phyloP scores from a whole-genome alignment of 2,797 vertebrate species.

The Phoebastria nigripes region DNA sequence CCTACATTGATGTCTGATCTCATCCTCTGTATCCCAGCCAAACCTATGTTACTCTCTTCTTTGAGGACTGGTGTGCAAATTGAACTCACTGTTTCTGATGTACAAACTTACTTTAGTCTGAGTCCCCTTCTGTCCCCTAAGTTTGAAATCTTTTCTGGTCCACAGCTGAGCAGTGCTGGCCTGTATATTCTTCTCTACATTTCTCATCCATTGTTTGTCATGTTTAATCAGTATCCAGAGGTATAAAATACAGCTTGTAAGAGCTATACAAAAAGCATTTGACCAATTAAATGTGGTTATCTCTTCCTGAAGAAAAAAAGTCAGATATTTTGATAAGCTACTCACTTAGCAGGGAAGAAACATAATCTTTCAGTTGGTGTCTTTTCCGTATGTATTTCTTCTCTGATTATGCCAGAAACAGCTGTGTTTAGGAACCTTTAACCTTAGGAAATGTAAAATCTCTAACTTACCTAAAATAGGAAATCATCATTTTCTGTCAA shows the following conservation, averaged over 20 bases:
- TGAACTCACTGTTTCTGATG: neutral
- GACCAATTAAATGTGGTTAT: neutral
- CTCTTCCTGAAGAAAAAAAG: neutral
- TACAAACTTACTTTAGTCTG: neutral
- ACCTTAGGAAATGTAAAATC: neutral
- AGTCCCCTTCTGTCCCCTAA: neutral
- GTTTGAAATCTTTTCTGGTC: neutral
- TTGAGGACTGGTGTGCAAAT: neutral
- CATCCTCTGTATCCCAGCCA: neutral
- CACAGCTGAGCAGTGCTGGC: neutral
- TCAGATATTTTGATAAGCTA: neutral
- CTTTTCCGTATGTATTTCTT: neutral
- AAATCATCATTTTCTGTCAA: neutral
- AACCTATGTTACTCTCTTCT: neutral
- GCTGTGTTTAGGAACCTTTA: neutral
- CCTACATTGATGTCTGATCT: neutral
- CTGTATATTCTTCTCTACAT: neutral
- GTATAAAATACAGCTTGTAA: neutral
- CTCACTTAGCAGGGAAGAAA: neutral
- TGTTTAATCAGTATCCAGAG: neutral
- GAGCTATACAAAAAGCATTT: neutral
- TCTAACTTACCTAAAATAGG: neutral
- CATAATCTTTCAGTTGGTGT: neutral
- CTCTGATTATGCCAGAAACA: constrained; percentile 4
- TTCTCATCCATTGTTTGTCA: neutral